Evolutionary conservation across 2,888 invertebrate species (phyloP).

Genomic region (Drosophila meridionalis): DNA sequence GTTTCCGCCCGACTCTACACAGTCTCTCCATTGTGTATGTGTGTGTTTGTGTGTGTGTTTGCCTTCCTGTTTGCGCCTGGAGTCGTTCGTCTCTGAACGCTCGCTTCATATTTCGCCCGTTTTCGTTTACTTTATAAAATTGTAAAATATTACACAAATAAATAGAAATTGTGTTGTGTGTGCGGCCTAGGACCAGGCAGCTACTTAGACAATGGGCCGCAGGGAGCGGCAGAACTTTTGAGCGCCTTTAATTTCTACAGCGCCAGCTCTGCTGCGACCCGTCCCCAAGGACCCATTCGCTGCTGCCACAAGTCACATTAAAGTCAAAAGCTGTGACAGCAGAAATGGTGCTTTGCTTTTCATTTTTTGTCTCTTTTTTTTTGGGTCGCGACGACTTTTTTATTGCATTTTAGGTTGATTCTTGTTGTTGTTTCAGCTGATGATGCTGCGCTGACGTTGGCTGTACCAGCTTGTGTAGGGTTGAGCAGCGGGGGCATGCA

Average conservation of each 20-base stretch:
- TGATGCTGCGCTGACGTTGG: constrained; percentile 47
- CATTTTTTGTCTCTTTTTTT: background rate
- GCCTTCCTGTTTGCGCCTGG: constrained; percentile 70
- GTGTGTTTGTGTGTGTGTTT: constrained; percentile 34
- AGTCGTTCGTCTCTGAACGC: constrained; percentile 55
- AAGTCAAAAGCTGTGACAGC: constrained; percentile 72
- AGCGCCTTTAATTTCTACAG: constrained; percentile 63
- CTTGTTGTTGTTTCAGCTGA: constrained; percentile 37
- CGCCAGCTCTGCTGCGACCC: background rate
- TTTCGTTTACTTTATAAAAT: constrained; percentile 74
- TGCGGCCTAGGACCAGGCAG: constrained; percentile 27
- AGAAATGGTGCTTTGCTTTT: constrained; percentile 25
- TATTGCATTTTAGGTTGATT: constrained; percentile 37
- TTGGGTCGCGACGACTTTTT: constrained; percentile 25
- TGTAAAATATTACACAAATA: constrained; percentile 78
- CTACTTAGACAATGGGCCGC: constrained; percentile 65
- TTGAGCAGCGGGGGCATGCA: background rate
- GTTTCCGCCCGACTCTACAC: constrained; percentile 55
- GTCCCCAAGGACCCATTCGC: background rate
- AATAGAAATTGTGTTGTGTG: constrained; percentile 60
- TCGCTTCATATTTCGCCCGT: constrained; percentile 57
- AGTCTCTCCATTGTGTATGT: background rate
- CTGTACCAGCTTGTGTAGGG: background rate
- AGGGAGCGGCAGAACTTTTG: constrained; percentile 39
- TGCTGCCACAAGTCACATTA: constrained; percentile 62